Conservation (phyloP, 2,113 vertebrate genomes). For the Callaeas wilsoni region DNA sequence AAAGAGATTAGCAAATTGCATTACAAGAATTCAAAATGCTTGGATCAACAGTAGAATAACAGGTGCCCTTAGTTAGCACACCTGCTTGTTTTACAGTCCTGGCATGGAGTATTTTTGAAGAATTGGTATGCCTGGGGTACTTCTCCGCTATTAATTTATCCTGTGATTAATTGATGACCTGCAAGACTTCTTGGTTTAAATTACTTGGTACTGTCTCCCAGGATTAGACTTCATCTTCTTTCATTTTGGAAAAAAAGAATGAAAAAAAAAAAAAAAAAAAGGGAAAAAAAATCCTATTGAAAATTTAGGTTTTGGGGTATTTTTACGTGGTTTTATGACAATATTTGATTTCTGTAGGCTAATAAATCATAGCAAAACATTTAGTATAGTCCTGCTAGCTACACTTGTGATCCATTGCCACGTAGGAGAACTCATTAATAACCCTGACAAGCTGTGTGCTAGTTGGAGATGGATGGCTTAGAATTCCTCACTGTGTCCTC, state of each 20-base stretch:
- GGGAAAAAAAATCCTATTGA: neutral
- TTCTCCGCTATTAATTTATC: neutral
- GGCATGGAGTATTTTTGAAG: neutral
- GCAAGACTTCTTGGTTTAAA: neutral
- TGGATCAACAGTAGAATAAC: neutral
- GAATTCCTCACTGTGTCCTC: neutral
- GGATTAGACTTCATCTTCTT: neutral
- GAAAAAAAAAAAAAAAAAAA: neutral
- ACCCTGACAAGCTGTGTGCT: slow-evolving; percentile 32
- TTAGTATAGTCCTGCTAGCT: neutral
- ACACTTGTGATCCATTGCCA: slow-evolving; percentile 23
- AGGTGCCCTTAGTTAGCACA: neutral
- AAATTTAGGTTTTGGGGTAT: neutral
- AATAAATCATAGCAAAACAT: slow-evolving; percentile 18
- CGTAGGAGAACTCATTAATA: slow-evolving; percentile 32
- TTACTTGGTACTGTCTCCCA: neutral
- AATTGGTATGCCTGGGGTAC: neutral
- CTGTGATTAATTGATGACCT: neutral
- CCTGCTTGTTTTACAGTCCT: neutral
- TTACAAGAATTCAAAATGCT: neutral
- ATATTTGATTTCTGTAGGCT: slow-evolving; percentile 23
- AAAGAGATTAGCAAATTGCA: neutral
- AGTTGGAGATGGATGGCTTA: neutral
- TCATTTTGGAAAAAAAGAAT: neutral
- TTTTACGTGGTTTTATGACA: neutral